Evolutionary conservation across 2,113 vertebrate genomes (phyloP), one percentile per base, ranked within the genome.

Genomic region (Phylloscopus whistleri): DNA sequence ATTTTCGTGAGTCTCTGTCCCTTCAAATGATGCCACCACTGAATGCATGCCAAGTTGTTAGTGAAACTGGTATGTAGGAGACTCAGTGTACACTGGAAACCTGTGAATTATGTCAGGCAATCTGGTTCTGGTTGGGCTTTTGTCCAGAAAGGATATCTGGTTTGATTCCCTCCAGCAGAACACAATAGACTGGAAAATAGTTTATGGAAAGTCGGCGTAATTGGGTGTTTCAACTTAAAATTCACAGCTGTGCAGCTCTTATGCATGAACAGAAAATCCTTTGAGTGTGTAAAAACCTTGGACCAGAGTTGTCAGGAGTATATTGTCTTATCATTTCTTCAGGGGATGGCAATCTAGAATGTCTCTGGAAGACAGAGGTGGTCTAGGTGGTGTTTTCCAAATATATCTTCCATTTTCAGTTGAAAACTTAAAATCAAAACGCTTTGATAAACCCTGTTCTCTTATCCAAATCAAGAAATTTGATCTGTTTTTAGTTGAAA

Each of bases 91-190:
- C 62, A 63, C 77, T 94, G 91, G 67, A 94, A 81, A 67, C 39
- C 33, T 68, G 67, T 27, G 60, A 87, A 77, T 94, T 97, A 84
- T 82, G 63, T 95, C 79, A 96, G 81, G 43, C 87, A 95, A 56
- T 26, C 55, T 96, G 89, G 33, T 84, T 96, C 73, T 88, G 53
- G 7, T 84, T 67, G 93, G 97, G 94, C 95, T 62, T 59, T 58
- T 41, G 43, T 97, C 97, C 98, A 97, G 66, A 92, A 87, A 98
- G 97, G 97, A 98, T 98, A 93, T 96, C 75, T 95, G 89, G 80
- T 95, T 96, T 94, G 84, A 81, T 93, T 95, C 68, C 16, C 79
- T 91, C 7, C 85, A 48, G 95, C 83, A 94, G 66, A 91, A 84
- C 51, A 92, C 91, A 97, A 95, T 91, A 90, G 87, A 51, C 24